A percentile compares a stretch with the other conserved stretches of the same genome.
These are phyloP conservation scores for Azorinus chamasolen DNA, from an alignment of 2,888 invertebrate species.

Conservation along the genomic window DNA sequence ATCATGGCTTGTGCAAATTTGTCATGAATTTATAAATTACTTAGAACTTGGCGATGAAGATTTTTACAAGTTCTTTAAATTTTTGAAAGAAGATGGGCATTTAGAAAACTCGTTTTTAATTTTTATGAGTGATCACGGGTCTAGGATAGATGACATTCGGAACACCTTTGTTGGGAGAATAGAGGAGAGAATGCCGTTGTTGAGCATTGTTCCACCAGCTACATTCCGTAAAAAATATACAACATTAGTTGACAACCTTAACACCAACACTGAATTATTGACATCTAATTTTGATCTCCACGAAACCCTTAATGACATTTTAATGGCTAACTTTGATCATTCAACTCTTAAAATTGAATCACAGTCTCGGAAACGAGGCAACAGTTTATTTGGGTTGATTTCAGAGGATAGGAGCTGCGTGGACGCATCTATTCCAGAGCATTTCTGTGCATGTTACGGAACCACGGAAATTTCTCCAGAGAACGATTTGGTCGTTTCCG, in stretches of 20 bases:
- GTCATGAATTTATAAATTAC: conserved; percentile 94
- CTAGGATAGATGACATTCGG: conserved; percentile 92
- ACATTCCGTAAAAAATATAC: conserved; percentile 90
- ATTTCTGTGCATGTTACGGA: conserved; percentile 97
- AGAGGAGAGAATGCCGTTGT: conserved; percentile 95
- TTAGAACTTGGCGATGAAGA: conserved; percentile 92
- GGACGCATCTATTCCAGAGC: conserved; percentile 96
- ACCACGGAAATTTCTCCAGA: conserved; percentile 90
- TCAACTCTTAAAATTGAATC: background rate
- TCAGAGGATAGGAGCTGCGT: conserved; percentile 93
- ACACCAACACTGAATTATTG: conserved; percentile 90
- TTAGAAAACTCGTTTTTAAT: conserved; percentile 94
- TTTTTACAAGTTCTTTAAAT: conserved; percentile 88
- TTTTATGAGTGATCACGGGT: conserved; percentile 96
- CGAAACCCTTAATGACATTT: conserved; percentile 91
- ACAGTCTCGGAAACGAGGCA: conserved; percentile 74
- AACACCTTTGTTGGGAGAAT: conserved; percentile 96
- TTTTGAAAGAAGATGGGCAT: conserved; percentile 88
- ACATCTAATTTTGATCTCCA: conserved; percentile 97
- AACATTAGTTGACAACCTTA: conserved; percentile 88
- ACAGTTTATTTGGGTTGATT: conserved; percentile 81
- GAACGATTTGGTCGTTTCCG: conserved; percentile 87
- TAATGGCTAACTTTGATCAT: conserved; percentile 82
- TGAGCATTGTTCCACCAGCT: conserved; percentile 92
- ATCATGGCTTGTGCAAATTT: conserved; percentile 95